These are phyloP conservation scores for Caiman crocodilus DNA, from an alignment of 2,797 vertebrate species.

Conservation along the genomic window DNA sequence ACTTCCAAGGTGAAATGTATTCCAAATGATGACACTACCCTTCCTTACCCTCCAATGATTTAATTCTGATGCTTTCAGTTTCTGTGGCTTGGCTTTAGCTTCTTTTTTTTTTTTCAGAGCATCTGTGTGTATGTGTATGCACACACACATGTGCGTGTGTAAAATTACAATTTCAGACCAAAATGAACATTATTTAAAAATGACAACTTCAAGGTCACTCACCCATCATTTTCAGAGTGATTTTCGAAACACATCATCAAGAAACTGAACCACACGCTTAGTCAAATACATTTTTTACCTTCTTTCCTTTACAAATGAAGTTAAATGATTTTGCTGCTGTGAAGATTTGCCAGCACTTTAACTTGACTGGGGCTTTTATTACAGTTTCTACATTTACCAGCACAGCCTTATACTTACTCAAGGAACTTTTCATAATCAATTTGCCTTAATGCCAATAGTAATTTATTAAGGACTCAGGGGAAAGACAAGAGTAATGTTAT, in stretches of 20 bases:
- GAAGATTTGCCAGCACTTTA: slow-evolving; percentile 56
- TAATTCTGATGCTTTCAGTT: background rate
- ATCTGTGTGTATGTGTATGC: too few species aligned
- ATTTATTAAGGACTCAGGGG: background rate
- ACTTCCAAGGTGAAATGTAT: background rate
- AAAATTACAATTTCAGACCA: slow-evolving; percentile 30
- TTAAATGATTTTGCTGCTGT: background rate
- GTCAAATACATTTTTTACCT: slow-evolving; percentile 66
- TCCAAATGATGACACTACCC: background rate
- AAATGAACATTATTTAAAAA: slow-evolving; percentile 56
- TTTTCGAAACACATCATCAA: slow-evolving; percentile 72
- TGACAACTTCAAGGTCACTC: slow-evolving; percentile 64
- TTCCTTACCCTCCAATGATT: background rate
- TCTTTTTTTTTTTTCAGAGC: too few species aligned
- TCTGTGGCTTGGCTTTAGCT: background rate
- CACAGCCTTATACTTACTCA: slow-evolving; percentile 10
- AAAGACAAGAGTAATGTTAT: background rate
- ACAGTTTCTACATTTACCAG: slow-evolving; percentile 9
- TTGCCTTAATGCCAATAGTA: background rate
- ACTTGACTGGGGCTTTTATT: slow-evolving; percentile 54
- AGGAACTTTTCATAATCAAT: slow-evolving; percentile 13
- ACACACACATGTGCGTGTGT: too few species aligned
- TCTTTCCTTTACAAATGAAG: slow-evolving; percentile 44
- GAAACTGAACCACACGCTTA: slow-evolving; percentile 61
- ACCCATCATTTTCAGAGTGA: slow-evolving; percentile 66